Evolutionary conservation across 2,113 vertebrate genomes (phyloP).

Genomic region (Pica pica): DNA sequence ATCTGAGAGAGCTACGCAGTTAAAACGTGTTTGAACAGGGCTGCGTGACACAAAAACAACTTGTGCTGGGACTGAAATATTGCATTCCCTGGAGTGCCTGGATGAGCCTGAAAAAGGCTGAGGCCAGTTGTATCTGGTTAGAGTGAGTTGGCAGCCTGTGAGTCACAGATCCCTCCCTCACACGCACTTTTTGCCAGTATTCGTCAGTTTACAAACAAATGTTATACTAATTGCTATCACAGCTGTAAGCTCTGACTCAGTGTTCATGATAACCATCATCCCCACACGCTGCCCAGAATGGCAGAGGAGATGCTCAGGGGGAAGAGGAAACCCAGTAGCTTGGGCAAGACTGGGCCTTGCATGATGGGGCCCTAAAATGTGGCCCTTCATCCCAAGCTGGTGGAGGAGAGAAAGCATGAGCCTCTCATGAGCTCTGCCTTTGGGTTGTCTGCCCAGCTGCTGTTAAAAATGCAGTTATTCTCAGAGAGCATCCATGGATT

Average conservation of each 20-base stretch:
- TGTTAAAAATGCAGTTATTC: not conserved
- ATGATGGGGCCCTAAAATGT: not conserved
- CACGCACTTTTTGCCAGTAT: not conserved
- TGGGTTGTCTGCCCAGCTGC: not conserved
- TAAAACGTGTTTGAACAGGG: not conserved
- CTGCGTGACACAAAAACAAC: not conserved
- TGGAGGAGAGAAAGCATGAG: not conserved
- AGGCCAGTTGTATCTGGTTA: not conserved
- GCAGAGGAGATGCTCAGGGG: not conserved
- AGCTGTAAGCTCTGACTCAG: not conserved
- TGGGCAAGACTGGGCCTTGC: not conserved
- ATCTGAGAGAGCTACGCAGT: fast-evolving
- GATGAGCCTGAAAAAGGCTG: not conserved
- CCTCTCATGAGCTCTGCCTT: not conserved
- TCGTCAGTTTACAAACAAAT: not conserved
- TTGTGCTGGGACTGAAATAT: not conserved
- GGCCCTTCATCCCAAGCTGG: not conserved
- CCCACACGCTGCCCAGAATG: fast-evolving
- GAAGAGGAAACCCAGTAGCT: not conserved
- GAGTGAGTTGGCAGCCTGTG: not conserved
- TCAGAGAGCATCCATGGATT: not conserved
- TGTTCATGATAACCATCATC: not conserved
- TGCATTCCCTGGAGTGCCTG: not conserved
- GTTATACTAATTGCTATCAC: not conserved
- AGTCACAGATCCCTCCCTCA: not conserved